Percentiles rank a stretch among this genome's conserved stretches.
phyloP scores from a whole-genome alignment of 2,888 invertebrate species.

The Cheilosia vulpina region DNA sequence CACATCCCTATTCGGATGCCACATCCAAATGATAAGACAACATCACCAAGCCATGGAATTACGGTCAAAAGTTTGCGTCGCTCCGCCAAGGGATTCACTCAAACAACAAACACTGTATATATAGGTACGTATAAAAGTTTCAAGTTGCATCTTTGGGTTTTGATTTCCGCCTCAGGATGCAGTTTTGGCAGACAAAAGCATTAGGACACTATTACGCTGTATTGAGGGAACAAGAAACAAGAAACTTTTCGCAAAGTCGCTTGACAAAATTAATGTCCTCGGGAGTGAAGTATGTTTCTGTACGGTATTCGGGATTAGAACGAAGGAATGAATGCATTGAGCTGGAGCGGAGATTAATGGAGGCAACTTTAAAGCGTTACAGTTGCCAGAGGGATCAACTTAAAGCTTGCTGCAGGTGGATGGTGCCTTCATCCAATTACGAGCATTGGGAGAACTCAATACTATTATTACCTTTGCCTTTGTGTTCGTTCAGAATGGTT shows the following conservation, averaged over 20 bases:
- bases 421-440: too few species aligned
- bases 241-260: conserved; percentile 37
- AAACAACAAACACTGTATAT: conserved; percentile 19
- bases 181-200: not conserved
- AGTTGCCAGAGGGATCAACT: not conserved
- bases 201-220: conserved; percentile 14
- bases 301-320: conserved; percentile 3
- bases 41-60: conserved; percentile 25
- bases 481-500: too few species aligned
- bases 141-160: conserved; percentile 42
- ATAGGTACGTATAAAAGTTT: conserved; percentile 3
- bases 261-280: conserved; percentile 30
- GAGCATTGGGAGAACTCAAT: too few species aligned
- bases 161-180: conserved; percentile 7
- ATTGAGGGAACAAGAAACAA: conserved; percentile 9
- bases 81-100: not conserved
- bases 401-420: not conserved
- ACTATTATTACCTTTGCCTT: too few species aligned
- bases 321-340: not conserved
- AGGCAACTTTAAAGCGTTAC: not conserved
- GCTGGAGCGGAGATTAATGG: not conserved
- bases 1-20: not conserved
- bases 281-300: not conserved
- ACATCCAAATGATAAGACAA: conserved; percentile 19
- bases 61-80: conserved; percentile 37